Base-by-base conservation (phyloP, 2,113 vertebrate species). In the Tyto alba region DNA sequence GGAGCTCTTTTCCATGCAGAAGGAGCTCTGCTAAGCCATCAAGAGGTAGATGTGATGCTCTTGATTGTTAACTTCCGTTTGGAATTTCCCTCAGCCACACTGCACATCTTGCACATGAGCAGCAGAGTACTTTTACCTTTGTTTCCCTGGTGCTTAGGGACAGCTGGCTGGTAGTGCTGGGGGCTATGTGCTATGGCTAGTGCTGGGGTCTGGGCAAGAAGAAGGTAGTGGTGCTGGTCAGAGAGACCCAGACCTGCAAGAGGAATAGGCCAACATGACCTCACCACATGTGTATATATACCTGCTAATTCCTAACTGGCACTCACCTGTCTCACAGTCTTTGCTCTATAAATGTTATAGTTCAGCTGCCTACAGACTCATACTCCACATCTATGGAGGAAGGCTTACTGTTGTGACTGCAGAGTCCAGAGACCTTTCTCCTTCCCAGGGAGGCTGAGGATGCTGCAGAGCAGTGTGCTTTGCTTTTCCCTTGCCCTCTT, bases 21-120 rank as follows among this genome's bases (percentile, higher is more conserved):
- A 4, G 3, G 19, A 79, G 34, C 20, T 30, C 40, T 80, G 26
- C 30, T n/a, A 56, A 64, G 12, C 13, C 45, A 43, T 17, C 21
- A 10, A 5, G 16, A 26, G 4, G 3, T 48, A 36, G 67, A 74
- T 1, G 9, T 15, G 41, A 48, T 2, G 1, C 0, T 69, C 27
- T 59, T 34, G 20, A 55, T 52, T 64, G 56, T 52, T 22, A 38
- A 7, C 21, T 81, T 22, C 25, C 8, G 16, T 34, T 23, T 78
- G 75, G 41, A 29, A 13, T 36, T 57, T 68, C 47, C 15, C 47
- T 55, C 7, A 23, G 40, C 22, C 29, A 17, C 8, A 0, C 47
- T 43, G 12, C 2, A 0, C 34, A 36, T 5, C 59, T 77, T 52
- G 32, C 21, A 23, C 0, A 0, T 27, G 64, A 87, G 23, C 53